Conservation (phyloP, 2,113 vertebrate genomes). For the Brienomyrus longianalis region DNA sequence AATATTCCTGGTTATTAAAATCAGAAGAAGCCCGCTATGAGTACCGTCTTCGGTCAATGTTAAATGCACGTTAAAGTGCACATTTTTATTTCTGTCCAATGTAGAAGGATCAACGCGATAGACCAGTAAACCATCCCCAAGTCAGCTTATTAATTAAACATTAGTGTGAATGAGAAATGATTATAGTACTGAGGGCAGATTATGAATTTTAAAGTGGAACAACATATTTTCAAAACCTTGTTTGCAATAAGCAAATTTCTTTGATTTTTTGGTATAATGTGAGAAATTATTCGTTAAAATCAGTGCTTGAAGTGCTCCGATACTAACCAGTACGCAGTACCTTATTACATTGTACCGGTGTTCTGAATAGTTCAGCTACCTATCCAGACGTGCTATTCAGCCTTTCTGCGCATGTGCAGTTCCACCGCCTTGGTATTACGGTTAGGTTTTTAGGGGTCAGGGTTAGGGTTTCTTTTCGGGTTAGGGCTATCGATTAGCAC, state of each 20-base stretch:
- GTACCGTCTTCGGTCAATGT: not conserved
- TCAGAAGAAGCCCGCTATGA: not conserved
- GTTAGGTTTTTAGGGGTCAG: too few species aligned
- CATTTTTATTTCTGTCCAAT: not conserved
- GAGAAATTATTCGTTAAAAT: not conserved
- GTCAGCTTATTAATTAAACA: not conserved
- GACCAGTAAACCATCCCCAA: not conserved
- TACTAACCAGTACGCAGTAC: not conserved
- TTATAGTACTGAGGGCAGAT: not conserved
- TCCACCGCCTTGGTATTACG: too few species aligned
- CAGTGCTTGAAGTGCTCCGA: not conserved
- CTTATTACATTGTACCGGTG: not conserved
- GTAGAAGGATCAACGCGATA: not conserved
- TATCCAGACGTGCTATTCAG: too few species aligned
- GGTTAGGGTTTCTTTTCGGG: too few species aligned
- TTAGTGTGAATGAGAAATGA: not conserved
- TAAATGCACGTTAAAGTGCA: not conserved
- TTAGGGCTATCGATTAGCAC: too few species aligned
- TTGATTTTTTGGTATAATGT: not conserved
- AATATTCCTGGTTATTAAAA: not conserved
- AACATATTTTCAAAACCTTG: not conserved
- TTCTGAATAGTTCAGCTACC: too few species aligned
- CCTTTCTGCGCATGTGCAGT: too few species aligned
- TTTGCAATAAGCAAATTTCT: not conserved
- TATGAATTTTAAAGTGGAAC: not conserved